Conservation (phyloP, 2,888 invertebrate genomes). For the Chrysolina haemoptera region DNA sequence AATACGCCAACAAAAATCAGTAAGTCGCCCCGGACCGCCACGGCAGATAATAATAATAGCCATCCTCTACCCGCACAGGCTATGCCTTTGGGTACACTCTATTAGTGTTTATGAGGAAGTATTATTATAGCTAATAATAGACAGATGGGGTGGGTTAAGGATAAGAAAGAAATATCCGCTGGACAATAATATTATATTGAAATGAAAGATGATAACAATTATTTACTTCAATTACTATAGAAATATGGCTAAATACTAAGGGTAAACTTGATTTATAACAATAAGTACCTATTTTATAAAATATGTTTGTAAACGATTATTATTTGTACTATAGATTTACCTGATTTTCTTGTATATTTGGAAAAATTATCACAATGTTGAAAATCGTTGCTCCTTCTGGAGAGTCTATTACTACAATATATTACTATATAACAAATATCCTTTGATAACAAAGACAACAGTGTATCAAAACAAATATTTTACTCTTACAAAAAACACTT, state of each 20-base stretch:
- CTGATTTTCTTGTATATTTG: constrained; percentile 49
- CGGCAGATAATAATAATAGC: too few relatives aligned
- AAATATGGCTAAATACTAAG: constrained; percentile 14
- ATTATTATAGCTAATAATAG: too few relatives aligned
- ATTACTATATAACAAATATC: neutral
- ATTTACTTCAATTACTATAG: constrained; percentile 4
- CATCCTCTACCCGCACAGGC: too few relatives aligned
- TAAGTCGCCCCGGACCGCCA: too few relatives aligned
- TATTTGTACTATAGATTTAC: constrained; percentile 50
- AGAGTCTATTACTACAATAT: neutral
- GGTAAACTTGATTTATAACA: constrained; percentile 9
- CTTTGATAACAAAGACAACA: neutral
- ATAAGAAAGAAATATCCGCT: neutral
- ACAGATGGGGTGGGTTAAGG: too few relatives aligned
- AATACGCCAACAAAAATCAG: too few relatives aligned
- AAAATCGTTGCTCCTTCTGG: constrained; percentile 8
- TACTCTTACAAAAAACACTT: neutral
- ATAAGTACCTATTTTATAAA: constrained; percentile 26
- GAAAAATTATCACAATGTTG: constrained; percentile 47
- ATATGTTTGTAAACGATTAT: constrained; percentile 19
- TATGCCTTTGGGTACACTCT: too few relatives aligned
- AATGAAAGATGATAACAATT: constrained; percentile 1
- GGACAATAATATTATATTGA: neutral
- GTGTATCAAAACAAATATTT: too few relatives aligned
- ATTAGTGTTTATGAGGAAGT: too few relatives aligned